Base-by-base conservation (phyloP, 2,113 vertebrate species). In the Heterotilapia buettikoferi region DNA sequence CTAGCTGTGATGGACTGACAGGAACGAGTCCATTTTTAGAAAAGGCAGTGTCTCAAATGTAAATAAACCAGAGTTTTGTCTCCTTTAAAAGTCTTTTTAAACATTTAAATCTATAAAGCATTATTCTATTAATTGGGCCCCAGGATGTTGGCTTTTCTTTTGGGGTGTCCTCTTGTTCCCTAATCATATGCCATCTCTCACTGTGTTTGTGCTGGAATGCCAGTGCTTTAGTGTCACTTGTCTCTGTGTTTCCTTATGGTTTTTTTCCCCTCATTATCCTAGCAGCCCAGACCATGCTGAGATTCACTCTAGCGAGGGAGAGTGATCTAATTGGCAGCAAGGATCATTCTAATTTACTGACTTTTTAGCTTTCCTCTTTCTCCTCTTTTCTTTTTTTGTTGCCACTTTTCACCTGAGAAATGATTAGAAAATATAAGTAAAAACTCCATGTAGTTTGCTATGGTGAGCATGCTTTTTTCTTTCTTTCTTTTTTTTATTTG, bases 301-400 rank as follows among this genome's bases (percentile, higher is more conserved):
- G 92, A 88, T 89, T 87, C 80, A 59, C 56, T 78, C 82, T 63
- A 26, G 88, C 31, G 66, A 85, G 80, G 36, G 71, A 91, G 84
- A 90, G 66, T 76, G 31, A 92, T 92, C 91, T 96, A 95, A 95
- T 95, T 96, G 94, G 91, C 89, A 84, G 84, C 50, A 66, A 91
- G 87, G 79, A 95, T 92, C 87, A 85, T 92, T 95, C 66, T 88
- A 88, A 94, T 93, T 93, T 92, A 84, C 85, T 33, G 90, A 88
- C 83, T 86, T 84, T 47, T 81, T 78, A n/a, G 43, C 84, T 66
- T 76, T 45, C 87, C 87, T 66, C 86, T 87, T 61, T 52, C 84
- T 61, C 43, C 13, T 82, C 54, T 79, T 59, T 84, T 90, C n/a
- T 45, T 88, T 88, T 43, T 50, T 50, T 66, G 31, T 63, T 85